Conservation (phyloP, 2,888 invertebrate genomes). For the Drosophila imparisetae region DNA sequence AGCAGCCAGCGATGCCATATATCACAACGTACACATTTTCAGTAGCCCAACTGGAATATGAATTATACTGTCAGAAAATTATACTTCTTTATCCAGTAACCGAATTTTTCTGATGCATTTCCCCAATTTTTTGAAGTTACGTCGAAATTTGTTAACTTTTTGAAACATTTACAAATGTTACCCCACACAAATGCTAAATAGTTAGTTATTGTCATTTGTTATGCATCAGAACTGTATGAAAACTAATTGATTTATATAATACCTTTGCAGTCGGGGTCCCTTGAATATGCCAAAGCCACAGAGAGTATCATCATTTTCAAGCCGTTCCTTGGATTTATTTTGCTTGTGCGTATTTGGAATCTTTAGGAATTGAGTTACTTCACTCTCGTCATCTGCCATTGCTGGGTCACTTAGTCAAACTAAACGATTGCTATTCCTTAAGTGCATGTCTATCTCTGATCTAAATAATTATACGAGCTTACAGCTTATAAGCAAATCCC, state of each 20-base stretch:
- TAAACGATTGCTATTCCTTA: conserved; percentile 20
- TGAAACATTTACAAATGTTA: background rate
- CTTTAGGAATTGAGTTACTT: conserved; percentile 30
- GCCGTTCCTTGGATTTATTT: background rate
- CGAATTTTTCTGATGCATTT: background rate
- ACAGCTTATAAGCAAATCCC: conserved; percentile 12
- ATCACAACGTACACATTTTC: conserved; percentile 85
- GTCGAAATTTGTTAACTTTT: background rate
- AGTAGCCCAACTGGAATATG: conserved; percentile 81
- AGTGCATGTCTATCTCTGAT: conserved; percentile 18
- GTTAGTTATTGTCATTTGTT: background rate
- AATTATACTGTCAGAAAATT: background rate
- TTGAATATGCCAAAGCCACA: conserved; percentile 88
- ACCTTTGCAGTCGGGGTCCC: conserved; percentile 86
- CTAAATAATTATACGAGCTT: conserved; percentile 7
- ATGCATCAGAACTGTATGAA: background rate
- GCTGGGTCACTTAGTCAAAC: conserved; percentile 30
- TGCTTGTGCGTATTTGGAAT: background rate
- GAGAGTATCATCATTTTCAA: conserved; percentile 84
- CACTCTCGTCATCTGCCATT: conserved; percentile 42
- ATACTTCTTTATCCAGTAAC: background rate
- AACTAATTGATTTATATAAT: conserved; percentile 82
- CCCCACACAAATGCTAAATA: background rate
- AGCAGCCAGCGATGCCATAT: conserved; percentile 88
- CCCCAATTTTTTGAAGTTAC: background rate